A percentile compares a stretch with the other conserved stretches of the same genome.
Conservation (phyloP, 2,113 vertebrate species). For the pig (Sus scrofa) region DNA sequence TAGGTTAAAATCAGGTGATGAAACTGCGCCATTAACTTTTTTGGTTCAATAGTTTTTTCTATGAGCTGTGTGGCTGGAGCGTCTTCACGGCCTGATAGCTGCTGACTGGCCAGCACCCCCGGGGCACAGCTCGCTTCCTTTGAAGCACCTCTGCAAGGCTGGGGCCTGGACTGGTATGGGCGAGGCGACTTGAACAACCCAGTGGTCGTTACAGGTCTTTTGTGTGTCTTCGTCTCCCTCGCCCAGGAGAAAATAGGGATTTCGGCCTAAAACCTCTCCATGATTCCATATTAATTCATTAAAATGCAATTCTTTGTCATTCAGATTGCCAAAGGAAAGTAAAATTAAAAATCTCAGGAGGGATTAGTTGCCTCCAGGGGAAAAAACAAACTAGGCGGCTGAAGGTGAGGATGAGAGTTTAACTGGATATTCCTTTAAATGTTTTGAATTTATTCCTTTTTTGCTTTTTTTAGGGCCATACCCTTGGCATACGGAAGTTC, state of each 20-base stretch:
- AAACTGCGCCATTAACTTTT: background rate
- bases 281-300: background rate
- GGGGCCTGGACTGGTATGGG: accelerated
- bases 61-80: accelerated
- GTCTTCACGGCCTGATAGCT: too few relatives aligned
- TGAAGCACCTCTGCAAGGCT: accelerated
- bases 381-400: background rate
- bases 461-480: too few relatives aligned
- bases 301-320: background rate
- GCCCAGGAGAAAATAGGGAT: background rate
- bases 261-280: background rate
- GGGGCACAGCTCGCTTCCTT: background rate
- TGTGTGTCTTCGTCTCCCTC: background rate
- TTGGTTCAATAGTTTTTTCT: background rate
- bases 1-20: background rate
- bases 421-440: background rate
- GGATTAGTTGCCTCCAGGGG: background rate
- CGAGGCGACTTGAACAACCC: too few relatives aligned
- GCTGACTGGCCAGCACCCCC: too few relatives aligned
- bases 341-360: background rate
- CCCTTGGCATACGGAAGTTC: too few relatives aligned
- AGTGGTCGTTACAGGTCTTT: background rate
- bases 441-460: background rate
- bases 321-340: background rate
- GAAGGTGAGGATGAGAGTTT: background rate